phyloP scores from a whole-genome alignment of 2,888 invertebrate genomes.

The Drosophila prostipennis region DNA sequence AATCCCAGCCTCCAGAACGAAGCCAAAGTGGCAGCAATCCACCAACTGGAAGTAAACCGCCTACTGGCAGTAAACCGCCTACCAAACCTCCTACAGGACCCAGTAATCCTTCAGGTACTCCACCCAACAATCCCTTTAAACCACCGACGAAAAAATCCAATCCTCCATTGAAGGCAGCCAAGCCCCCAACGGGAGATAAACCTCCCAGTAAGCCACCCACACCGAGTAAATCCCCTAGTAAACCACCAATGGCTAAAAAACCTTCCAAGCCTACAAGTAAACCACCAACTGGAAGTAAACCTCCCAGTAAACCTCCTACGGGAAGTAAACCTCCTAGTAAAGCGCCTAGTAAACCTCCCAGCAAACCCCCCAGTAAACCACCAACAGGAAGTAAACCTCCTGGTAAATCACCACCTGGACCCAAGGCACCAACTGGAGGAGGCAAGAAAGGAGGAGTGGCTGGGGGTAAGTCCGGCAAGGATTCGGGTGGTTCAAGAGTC shows the following conservation, averaged over 20 bases:
- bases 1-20: neutral
- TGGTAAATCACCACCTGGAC: neutral
- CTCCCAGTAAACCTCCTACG: neutral
- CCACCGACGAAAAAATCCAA: neutral
- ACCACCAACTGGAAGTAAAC: neutral
- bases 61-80: neutral
- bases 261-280: neutral
- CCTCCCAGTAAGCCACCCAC: neutral
- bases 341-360: neutral
- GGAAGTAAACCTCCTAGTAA: neutral
- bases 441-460: constrained; percentile 9
- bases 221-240: neutral
- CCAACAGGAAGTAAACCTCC: neutral
- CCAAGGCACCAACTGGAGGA: neutral
- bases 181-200: neutral
- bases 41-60: neutral
- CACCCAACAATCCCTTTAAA: neutral
- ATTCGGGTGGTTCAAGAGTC: constrained; percentile 11
- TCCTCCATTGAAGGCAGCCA: neutral
- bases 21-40: neutral
- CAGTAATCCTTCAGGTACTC: neutral
- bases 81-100: neutral
- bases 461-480: neutral
- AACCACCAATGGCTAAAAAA: neutral
- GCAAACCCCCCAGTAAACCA: neutral